These are phyloP conservation scores for Oedothorax gibbosus DNA, from an alignment of 1,140 invertebrate genomes.

Conservation along the genomic window DNA sequence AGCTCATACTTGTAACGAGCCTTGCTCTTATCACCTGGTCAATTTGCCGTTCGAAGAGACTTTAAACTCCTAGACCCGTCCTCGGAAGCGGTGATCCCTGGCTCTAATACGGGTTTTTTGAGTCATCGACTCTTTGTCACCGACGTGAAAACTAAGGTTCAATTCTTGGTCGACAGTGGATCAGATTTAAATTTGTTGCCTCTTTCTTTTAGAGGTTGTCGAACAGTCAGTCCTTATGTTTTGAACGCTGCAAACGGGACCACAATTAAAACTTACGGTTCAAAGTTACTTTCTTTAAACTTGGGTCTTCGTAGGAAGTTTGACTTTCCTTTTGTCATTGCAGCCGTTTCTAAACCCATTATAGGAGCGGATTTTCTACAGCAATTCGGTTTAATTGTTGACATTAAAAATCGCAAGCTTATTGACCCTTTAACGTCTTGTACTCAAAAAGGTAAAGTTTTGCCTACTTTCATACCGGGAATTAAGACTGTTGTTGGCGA, in stretches of 20 bases:
- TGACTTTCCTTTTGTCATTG: background rate
- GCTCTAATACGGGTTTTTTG: no score
- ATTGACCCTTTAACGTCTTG: background rate
- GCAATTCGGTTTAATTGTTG: background rate
- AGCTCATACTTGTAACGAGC: no score
- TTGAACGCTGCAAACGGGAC: slow-evolving; percentile 3
- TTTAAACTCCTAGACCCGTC: no score
- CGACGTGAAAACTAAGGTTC: no score
- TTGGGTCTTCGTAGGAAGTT: no score
- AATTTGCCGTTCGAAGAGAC: no score
- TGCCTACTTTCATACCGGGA: background rate
- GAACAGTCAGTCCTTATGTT: background rate
- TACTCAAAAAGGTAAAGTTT: background rate
- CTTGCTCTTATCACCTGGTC: no score
- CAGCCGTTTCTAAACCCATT: background rate
- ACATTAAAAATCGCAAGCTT: background rate
- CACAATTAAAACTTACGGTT: background rate
- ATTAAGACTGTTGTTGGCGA: background rate
- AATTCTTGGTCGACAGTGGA: no score
- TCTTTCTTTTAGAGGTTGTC: no score
- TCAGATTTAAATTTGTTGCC: no score
- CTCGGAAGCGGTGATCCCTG: no score
- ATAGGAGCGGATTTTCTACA: background rate
- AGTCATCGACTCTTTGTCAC: no score
- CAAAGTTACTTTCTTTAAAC: background rate